Evolutionary conservation across 2,888 invertebrate species (phyloP), one percentile per base, ranked within the genome.

Genomic region (Acleris sparsana): DNA sequence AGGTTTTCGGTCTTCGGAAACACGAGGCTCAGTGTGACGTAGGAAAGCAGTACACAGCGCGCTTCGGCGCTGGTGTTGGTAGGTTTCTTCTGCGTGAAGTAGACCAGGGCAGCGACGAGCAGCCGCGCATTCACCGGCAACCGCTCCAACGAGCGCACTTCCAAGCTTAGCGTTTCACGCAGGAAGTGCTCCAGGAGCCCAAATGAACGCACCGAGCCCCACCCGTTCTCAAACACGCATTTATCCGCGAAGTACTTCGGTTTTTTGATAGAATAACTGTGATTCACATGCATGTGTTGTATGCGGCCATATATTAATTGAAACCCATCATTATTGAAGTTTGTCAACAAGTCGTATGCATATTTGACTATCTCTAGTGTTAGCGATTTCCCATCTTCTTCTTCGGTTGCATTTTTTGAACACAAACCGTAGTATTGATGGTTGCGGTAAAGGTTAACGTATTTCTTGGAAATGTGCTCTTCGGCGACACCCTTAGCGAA

Each of bases 331-430:
- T 71, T 73, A 48, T 73, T 55, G 48, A 71, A 80, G 60, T 84
- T 78, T 5, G 76, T 79, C 0, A 85, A 61, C 29, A 85, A 73
- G 64, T 83, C 80, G 60, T 71, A 78, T 2, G 75, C 80, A 61
- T 84, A 85, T 68, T 73, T 79, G 13, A 80, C 67, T 13, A 85
- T 78, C 18, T 80, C 79, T 6, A 77, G 69, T 0, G 80, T 77
- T 9, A 80, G 39, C 16, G 78, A 53, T 13, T 51, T 65, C 0
- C 75, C 64, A 29, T 75, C 74, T 11, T 76, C 72, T 39, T 70
- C 66, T 5, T 76, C 75, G 53, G 69, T 7, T 1, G 1, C 4
- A 16, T 39, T 3, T 7, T 1, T 71, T 11, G 72, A 66, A 2
- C 62, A 60, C 46, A 65, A 67, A 6, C 75, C 73, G 9, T 53